phyloP scores from a whole-genome alignment of 2,888 invertebrate genomes.

The Drosophila helvetica region DNA sequence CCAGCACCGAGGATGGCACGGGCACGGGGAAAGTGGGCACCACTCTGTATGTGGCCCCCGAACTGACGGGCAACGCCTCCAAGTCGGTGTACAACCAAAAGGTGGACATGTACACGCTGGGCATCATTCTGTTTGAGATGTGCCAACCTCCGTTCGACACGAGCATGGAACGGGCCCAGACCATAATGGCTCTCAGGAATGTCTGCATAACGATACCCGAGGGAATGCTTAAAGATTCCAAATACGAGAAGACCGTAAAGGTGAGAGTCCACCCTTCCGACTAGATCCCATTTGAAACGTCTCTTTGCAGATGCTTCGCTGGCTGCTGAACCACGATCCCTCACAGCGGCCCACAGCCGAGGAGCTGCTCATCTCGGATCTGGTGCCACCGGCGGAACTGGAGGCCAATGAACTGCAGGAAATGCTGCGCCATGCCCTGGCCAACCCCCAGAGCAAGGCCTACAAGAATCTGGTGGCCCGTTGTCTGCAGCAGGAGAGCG shows the following conservation, averaged over 20 bases:
- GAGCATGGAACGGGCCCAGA: constrained; percentile 94
- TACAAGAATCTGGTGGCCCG: constrained; percentile 88
- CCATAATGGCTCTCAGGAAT: constrained; percentile 89
- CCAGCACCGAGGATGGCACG: constrained; percentile 78
- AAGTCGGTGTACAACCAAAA: constrained; percentile 94
- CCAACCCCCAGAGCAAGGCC: constrained; percentile 91
- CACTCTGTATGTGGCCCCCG: constrained; percentile 97
- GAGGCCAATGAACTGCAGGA: constrained; percentile 94
- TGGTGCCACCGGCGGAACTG: constrained; percentile 93
- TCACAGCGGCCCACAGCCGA: constrained; percentile 92
- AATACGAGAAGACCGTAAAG: constrained; percentile 84
- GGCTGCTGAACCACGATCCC: constrained; percentile 94
- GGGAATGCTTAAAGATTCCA: constrained; percentile 85
- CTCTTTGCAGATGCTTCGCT: constrained; percentile 84
- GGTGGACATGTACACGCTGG: constrained; percentile 93
- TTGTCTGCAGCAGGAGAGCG: constrained; percentile 83
- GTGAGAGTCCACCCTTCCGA: constrained; percentile 82
- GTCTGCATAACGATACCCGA: constrained; percentile 89
- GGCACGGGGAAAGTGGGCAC: constrained; percentile 96
- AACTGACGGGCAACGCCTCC: constrained; percentile 88
- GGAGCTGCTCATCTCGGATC: constrained; percentile 91
- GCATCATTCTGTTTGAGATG: constrained; percentile 98
- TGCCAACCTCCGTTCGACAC: constrained; percentile 93
- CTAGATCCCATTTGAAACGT: background rate
- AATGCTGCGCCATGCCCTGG: constrained; percentile 91